These are phyloP conservation scores for Notolepis coatsorum DNA, from an alignment of 2,797 vertebrate species.

Conservation along the genomic window DNA sequence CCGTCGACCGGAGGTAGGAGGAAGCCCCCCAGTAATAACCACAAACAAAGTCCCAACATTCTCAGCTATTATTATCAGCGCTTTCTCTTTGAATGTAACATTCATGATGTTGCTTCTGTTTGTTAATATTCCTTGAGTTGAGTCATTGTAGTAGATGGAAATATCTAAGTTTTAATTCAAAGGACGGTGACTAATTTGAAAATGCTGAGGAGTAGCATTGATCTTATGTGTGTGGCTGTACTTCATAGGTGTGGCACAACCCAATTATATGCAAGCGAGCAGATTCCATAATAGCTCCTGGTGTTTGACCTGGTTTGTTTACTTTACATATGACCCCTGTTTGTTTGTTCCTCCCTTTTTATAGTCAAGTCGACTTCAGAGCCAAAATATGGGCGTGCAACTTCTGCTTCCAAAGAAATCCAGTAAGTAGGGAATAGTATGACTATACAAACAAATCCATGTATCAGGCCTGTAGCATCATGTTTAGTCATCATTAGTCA, in stretches of 20 bases:
- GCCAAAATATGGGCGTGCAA: conserved; percentile 99
- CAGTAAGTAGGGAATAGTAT: conserved; percentile 77
- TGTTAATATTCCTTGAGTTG: not conserved
- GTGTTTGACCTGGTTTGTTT: not conserved
- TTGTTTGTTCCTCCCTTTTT: conserved; percentile 39
- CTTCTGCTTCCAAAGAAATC: conserved; percentile 98
- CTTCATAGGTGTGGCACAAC: conserved; percentile 17
- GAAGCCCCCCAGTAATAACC: no score
- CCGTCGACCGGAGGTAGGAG: no score
- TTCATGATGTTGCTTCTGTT: not conserved
- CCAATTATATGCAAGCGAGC: conserved; percentile 1
- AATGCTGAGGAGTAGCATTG: conserved; percentile 10
- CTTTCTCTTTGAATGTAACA: no score
- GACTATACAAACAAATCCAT: not conserved
- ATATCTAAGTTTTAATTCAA: not conserved
- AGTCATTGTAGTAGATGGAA: not conserved
- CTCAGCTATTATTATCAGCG: no score
- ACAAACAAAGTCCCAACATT: no score
- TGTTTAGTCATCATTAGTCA: not conserved
- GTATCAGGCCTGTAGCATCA: not conserved
- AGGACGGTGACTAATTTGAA: not conserved
- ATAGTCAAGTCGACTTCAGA: conserved; percentile 95
- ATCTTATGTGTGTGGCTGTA: conserved; percentile 13
- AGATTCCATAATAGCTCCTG: not conserved
- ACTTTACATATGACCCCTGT: not conserved